Conservation (phyloP, 2,113 vertebrate species). For the Hyla sarda region DNA sequence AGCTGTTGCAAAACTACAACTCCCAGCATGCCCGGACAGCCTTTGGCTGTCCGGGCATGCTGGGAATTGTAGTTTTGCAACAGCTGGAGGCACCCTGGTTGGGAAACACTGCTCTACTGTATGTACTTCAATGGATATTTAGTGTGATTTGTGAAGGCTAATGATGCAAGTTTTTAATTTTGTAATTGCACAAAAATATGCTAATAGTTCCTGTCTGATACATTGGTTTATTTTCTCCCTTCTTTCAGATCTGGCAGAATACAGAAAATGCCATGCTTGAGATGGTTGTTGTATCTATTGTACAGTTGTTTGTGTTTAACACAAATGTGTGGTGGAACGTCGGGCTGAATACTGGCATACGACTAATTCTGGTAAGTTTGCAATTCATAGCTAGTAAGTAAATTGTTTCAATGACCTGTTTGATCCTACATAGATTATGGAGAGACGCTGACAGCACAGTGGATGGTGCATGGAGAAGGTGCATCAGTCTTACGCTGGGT, state of each 20-base stretch:
- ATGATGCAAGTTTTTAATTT: background rate
- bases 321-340: constrained; percentile 80
- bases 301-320: constrained; percentile 75
- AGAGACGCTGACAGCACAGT: background rate
- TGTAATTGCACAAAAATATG: background rate
- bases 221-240: constrained; percentile 1
- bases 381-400: background rate
- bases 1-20: no score
- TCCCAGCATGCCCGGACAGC: no score
- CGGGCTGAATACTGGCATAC: constrained; percentile 84
- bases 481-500: no score
- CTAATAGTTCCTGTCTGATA: background rate
- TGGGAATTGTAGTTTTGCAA: no score
- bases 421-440: background rate
- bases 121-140: no score
- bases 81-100: no score
- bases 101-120: no score
- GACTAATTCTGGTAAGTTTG: constrained; percentile 87
- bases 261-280: constrained; percentile 91
- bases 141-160: background rate
- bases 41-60: no score
- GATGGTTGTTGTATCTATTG: constrained; percentile 79
- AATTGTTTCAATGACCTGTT: no score
- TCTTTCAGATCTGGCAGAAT: constrained; percentile 90
- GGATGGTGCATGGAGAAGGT: background rate